Percentiles rank a stretch among this genome's conserved stretches.
These are phyloP conservation scores for Labia minor DNA, from an alignment of 2,888 invertebrate species.

Conservation along the genomic window DNA sequence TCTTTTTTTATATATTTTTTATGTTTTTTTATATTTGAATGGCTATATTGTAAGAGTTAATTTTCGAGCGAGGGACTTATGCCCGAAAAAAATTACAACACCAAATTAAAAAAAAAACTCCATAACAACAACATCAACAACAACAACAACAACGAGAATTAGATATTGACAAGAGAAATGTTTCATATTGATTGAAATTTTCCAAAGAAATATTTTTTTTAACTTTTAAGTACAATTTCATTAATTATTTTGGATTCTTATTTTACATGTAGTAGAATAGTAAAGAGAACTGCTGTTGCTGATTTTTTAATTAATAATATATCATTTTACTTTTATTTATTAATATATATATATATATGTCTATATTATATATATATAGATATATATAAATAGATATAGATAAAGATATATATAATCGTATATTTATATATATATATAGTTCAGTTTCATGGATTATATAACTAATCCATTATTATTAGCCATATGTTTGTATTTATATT, in stretches of 20 bases:
- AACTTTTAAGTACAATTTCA: neutral
- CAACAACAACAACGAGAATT: slow-evolving; percentile 2
- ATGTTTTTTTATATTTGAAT: neutral
- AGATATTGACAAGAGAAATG: slow-evolving; percentile 6
- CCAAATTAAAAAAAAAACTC: neutral
- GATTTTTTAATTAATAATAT: slow-evolving; percentile 2
- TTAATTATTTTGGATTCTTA: neutral
- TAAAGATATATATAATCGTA: too few relatives aligned
- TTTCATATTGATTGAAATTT: neutral
- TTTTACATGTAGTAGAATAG: neutral
- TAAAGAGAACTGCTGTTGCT: slow-evolving; percentile 7
- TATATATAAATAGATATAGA: too few relatives aligned
- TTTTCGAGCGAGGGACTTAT: neutral
- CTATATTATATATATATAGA: too few relatives aligned
- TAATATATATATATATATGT: neutral
- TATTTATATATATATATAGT: neutral
- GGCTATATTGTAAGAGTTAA: neutral
- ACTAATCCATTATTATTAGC: neutral
- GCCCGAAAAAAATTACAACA: slow-evolving; percentile 13
- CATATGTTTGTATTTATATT: neutral
- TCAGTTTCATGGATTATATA: slow-evolving; percentile 1
- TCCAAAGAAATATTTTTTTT: neutral
- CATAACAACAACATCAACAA: slow-evolving; percentile 7
- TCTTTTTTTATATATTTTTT: neutral
- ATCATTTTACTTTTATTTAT: neutral